Conservation (phyloP, 37 sponge, comb jelly and placozoan genomes). For the Aphrocallistes beatrix region DNA sequence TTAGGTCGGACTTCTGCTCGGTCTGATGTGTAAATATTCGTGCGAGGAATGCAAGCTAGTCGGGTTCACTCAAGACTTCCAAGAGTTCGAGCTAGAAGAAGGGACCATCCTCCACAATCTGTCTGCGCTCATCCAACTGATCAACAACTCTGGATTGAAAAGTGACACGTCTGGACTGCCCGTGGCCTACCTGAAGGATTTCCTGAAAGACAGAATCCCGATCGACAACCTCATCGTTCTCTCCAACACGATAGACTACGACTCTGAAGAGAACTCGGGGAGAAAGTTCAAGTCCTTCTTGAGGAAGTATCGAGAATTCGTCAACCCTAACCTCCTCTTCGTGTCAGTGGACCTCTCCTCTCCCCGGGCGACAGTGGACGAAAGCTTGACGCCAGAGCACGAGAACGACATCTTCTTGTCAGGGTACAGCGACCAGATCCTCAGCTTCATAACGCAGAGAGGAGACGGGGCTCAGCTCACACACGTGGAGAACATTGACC, state of each 20-base stretch:
- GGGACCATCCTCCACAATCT: slow-evolving; percentile 77
- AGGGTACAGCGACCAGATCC: slow-evolving; percentile 93
- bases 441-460: slow-evolving; percentile 89
- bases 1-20: slow-evolving; percentile 72
- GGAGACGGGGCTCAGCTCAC: slow-evolving; percentile 78
- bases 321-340: slow-evolving; percentile 80
- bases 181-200: slow-evolving; percentile 16
- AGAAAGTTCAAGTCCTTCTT: slow-evolving; percentile 48
- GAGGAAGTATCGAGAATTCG: slow-evolving; percentile 69
- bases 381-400: slow-evolving; percentile 50
- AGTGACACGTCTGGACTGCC: slow-evolving; percentile 30
- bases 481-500: slow-evolving; percentile 86
- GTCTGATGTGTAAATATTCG: slow-evolving; percentile 90
- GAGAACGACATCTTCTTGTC: slow-evolving; percentile 77
- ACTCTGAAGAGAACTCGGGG: slow-evolving; percentile 21
- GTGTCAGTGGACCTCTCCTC: slow-evolving; percentile 85
- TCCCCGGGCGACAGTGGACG: slow-evolving; percentile 29
- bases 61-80: slow-evolving; percentile 39
- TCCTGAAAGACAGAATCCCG: slow-evolving; percentile 28
- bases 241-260: slow-evolving; percentile 37
- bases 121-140: slow-evolving; percentile 21
- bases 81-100: slow-evolving; percentile 47
- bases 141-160: slow-evolving; percentile 20
- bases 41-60: slow-evolving; percentile 78
- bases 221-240: slow-evolving; percentile 77